These are phyloP conservation scores for Montipora capricornis DNA, from an alignment of 64 coral and sea anemone species.

Conservation along the genomic window DNA sequence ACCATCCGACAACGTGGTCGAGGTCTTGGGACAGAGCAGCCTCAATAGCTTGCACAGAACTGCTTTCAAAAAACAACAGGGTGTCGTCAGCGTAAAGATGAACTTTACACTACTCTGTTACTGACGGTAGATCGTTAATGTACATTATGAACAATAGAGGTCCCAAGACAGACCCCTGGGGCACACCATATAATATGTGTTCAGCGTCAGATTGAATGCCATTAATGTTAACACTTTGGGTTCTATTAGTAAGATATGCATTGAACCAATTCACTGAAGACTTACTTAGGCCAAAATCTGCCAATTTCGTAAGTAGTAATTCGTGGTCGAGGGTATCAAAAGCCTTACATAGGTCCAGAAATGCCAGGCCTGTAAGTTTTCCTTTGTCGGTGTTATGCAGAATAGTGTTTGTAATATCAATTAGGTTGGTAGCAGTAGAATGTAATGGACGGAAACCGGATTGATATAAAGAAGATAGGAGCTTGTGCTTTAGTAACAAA, in stretches of 20 bases:
- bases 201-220: too few species aligned
- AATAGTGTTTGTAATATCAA: slow-evolving; percentile 65
- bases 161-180: background rate
- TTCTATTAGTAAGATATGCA: background rate
- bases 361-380: slow-evolving; percentile 62
- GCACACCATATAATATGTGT: background rate
- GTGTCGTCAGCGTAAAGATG: slow-evolving; percentile 32
- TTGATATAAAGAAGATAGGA: slow-evolving; percentile 1
- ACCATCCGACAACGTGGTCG: background rate
- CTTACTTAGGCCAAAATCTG: too few species aligned
- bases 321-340: slow-evolving; percentile 62
- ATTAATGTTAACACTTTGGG: slow-evolving; percentile 36
- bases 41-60: background rate
- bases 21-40: background rate
- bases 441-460: slow-evolving; percentile 4
- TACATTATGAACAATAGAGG: background rate
- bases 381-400: slow-evolving; percentile 59
- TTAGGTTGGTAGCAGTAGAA: slow-evolving; percentile 53
- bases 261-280: too few species aligned
- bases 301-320: slow-evolving; percentile 13
- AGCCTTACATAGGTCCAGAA: slow-evolving; percentile 60
- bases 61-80: background rate
- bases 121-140: background rate
- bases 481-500: background rate
- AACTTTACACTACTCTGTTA: background rate